Percentiles rank a stretch among this genome's conserved stretches.
Conservation (phyloP, 2,888 invertebrate genomes). For the Tholera decimalis region DNA sequence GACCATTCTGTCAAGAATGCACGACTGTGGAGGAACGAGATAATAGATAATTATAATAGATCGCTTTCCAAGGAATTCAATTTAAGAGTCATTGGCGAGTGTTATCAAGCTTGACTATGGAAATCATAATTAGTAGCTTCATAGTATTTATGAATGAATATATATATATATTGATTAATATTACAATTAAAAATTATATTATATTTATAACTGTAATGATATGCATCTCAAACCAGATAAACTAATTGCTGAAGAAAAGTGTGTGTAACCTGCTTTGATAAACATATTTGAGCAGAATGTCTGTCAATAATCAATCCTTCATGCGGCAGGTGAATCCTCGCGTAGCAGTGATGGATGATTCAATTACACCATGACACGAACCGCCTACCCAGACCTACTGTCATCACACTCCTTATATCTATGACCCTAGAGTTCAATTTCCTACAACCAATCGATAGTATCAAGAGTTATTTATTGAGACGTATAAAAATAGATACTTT, state of each 20-base stretch:
- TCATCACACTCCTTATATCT: slow-evolving; percentile 31
- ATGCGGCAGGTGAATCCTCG: slow-evolving; percentile 59
- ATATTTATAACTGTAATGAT: not conserved
- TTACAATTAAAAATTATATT: not conserved
- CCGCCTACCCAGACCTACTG: slow-evolving; percentile 39
- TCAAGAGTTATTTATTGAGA: slow-evolving; percentile 47
- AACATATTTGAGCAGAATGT: slow-evolving; percentile 42
- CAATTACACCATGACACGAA: slow-evolving; percentile 66
- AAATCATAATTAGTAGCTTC: not conserved
- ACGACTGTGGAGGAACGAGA: too few species aligned
- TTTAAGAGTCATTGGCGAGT: too few species aligned
- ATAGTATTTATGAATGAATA: not conserved
- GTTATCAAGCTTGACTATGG: too few species aligned
- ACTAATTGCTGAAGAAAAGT: slow-evolving; percentile 34
- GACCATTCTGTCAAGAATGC: too few species aligned
- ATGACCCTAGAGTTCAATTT: slow-evolving; percentile 34
- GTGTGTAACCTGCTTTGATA: slow-evolving; percentile 22
- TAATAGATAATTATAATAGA: too few species aligned
- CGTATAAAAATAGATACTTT: slow-evolving; percentile 57
- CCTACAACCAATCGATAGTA: slow-evolving; percentile 14
- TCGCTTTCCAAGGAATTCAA: too few species aligned
- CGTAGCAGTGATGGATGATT: slow-evolving; percentile 68
- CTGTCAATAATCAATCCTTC: slow-evolving; percentile 67
- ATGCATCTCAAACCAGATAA: not conserved
- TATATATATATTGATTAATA: not conserved